Evolutionary conservation across 1,140 invertebrate species (phyloP).

Genomic region (Pygmarrhopalites habei): DNA sequence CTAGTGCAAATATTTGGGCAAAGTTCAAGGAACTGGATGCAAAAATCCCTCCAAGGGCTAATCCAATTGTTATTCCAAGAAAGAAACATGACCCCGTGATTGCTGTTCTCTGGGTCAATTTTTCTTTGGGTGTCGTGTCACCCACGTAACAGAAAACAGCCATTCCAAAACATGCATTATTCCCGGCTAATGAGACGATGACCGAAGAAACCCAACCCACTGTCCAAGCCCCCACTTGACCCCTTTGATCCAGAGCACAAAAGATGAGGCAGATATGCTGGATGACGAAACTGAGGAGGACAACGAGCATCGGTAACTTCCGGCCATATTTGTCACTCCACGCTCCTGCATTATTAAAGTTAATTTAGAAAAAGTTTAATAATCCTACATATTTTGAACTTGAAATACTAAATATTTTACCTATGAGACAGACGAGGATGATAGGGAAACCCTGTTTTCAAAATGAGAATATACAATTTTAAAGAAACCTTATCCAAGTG

Average conservation of each 20-base stretch:
- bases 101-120: slow-evolving; percentile 71
- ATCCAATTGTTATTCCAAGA: slow-evolving; percentile 28
- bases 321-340: slow-evolving; percentile 45
- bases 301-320: slow-evolving; percentile 76
- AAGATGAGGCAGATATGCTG: slow-evolving; percentile 67
- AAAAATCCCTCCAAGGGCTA: slow-evolving; percentile 21
- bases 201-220: slow-evolving; percentile 43
- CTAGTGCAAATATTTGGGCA: slow-evolving; percentile 21
- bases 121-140: slow-evolving; percentile 71
- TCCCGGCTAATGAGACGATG: slow-evolving; percentile 49
- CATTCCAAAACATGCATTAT: slow-evolving; percentile 54
- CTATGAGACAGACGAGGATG: slow-evolving; percentile 52
- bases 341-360: too few species aligned
- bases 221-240: slow-evolving; percentile 17
- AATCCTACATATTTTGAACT: too few species aligned
- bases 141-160: slow-evolving; percentile 81
- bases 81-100: slow-evolving; percentile 47
- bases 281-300: slow-evolving; percentile 70
- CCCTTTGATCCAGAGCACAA: slow-evolving; percentile 56
- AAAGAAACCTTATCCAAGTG: too few species aligned
- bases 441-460: too few species aligned
- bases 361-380: too few species aligned
- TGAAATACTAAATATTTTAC: too few species aligned
- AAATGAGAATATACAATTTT: too few species aligned
- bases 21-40: slow-evolving; percentile 12